Conservation (phyloP, 1,140 invertebrate species). For the Drosophila bocqueti region DNA sequence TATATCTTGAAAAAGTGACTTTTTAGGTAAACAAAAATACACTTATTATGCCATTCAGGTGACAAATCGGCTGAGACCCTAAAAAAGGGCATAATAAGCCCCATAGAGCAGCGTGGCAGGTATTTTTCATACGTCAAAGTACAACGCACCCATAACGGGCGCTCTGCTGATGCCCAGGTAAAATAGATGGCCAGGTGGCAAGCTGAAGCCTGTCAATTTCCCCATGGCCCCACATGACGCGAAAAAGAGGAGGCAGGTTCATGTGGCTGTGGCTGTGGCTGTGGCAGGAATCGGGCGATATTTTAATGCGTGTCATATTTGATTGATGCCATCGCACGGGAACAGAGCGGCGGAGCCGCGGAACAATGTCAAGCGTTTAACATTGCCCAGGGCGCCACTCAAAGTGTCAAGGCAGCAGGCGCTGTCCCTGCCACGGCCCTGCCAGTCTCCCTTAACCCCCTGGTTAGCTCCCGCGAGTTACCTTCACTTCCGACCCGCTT, state of each 20-base stretch:
- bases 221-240: conserved; percentile 38
- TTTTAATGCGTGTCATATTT: conserved; percentile 83
- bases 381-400: conserved; percentile 69
- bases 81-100: conserved; percentile 29
- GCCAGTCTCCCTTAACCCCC: neutral
- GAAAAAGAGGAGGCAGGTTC: conserved; percentile 4
- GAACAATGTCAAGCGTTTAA: conserved; percentile 82
- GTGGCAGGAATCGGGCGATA: conserved; percentile 53
- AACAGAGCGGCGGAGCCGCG: conserved; percentile 14
- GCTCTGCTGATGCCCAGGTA: conserved; percentile 28
- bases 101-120: conserved; percentile 18
- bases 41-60: neutral
- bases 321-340: conserved; percentile 68
- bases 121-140: conserved; percentile 36
- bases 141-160: conserved; percentile 30
- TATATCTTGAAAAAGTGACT: neutral
- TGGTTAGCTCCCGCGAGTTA: conserved; percentile 7
- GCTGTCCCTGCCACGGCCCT: neutral
- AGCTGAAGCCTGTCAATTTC: conserved; percentile 47
- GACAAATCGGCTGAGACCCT: neutral
- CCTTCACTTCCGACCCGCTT: conserved; percentile 22
- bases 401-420: conserved; percentile 50
- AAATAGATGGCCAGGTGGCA: conserved; percentile 32
- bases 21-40: neutral
- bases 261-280: conserved; percentile 23